These are phyloP conservation scores for Lepidostoma basale DNA, from an alignment of 1,140 invertebrate species.

Conservation along the genomic window DNA sequence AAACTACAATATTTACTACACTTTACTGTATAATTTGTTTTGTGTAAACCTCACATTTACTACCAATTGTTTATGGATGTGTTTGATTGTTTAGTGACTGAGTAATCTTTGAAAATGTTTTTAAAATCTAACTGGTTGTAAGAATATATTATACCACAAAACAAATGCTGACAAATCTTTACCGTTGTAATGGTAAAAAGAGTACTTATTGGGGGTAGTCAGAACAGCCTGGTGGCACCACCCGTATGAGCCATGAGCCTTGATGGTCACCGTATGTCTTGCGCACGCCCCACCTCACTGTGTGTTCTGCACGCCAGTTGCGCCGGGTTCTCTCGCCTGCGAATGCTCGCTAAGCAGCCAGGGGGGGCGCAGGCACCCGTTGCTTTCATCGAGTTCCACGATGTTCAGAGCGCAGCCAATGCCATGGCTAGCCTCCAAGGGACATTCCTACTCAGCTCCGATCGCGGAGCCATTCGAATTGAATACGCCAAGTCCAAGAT, in stretches of 20 bases:
- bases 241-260: conserved; percentile 18
- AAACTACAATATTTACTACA: no score
- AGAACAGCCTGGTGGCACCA: background rate
- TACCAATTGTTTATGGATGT: no score
- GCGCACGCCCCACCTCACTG: conserved; percentile 41
- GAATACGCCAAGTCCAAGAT: conserved; percentile 99
- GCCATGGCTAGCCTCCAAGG: conserved; percentile 93
- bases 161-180: no score
- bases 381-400: conserved; percentile 96
- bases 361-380: conserved; percentile 63
- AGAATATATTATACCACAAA: no score
- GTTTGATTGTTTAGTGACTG: no score
- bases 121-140: no score
- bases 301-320: conserved; percentile 76
- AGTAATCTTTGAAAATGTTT: no score
- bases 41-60: no score
- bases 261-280: conserved; percentile 27
- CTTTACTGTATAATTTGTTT: no score
- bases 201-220: background rate
- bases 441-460: conserved; percentile 91
- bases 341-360: conserved; percentile 86
- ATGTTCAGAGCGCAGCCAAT: conserved; percentile 85
- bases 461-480: conserved; percentile 94
- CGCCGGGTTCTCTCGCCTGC: conserved; percentile 94
- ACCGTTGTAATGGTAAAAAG: no score